Base-by-base conservation (phyloP, 1,140 invertebrate genomes). In the Maniola jurtina region DNA sequence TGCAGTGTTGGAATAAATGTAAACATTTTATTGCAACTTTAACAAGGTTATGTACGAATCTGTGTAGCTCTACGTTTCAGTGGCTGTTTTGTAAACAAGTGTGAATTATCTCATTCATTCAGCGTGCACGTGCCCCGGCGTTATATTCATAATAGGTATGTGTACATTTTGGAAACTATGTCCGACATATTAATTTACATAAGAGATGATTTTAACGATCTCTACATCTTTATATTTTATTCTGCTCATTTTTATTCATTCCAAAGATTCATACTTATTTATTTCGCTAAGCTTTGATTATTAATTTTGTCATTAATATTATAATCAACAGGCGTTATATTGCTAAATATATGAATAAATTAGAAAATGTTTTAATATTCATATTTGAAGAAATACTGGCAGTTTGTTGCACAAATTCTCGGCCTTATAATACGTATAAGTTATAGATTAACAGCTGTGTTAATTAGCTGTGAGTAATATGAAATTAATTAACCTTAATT, bases 71-170 rank as follows among this genome's bases (percentile, higher is more conserved):
- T 47, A 52, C 48, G 68, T 70, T 72, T 75, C 71, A 73, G 70
- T 73, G 70, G 35, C 50, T 71, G 66, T 75, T 72, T 66, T 71
- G 72, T 76, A 73, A 74, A 74, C 72, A 76, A 75, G 48, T 66
- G 67, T 66, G 48, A 61, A 40, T 57, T 66, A 34, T 66, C 63
- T 57, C 64, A 52, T 68, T 73, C 66, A 64, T 72, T 71, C 60
- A 68, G 66, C 54, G 38, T 67, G 34, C 58, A 64, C 45, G 66
- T 54, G 61, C 38, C 13, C 38, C 13, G 47, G 42, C 16, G 16
- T 61, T 68, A 64, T 33, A 60, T 59, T 60, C 13, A 35, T 7
- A 60, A 16, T 10, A 68, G 66, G 66, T 68, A 56, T 67, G 34
- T 60, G 54, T 16, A 33, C 9, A 11, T 11, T 34, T 50, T 25